A percentile compares a stretch with the other conserved stretches of the same genome.
phyloP scores from a whole-genome alignment of 2,797 vertebrate genomes.

The Delichon dasypus region DNA sequence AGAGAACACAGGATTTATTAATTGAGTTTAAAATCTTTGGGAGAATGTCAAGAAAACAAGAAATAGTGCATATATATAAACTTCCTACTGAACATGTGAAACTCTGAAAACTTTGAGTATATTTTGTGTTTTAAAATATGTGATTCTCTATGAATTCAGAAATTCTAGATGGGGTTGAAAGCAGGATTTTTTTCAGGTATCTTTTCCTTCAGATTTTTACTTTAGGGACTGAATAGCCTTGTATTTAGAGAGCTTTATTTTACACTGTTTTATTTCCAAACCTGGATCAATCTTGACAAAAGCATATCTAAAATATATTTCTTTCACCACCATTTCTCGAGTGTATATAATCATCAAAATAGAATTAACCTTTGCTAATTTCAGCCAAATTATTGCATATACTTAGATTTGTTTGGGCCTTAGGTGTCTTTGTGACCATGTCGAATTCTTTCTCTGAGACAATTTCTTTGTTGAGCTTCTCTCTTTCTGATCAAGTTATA shows the following conservation, averaged over 20 bases:
- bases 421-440: neutral
- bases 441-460: neutral
- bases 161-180: neutral
- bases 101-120: neutral
- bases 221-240: neutral
- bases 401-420: neutral
- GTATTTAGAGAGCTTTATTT: neutral
- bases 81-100: neutral
- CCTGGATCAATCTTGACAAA: neutral
- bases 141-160: neutral
- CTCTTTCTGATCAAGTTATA: rapidly evolving
- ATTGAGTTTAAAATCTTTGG: neutral
- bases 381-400: neutral
- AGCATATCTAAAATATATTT: neutral
- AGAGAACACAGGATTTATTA: neutral
- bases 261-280: neutral
- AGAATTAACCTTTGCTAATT: neutral
- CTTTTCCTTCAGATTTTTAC: neutral
- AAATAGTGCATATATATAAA: neutral
- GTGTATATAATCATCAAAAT: neutral
- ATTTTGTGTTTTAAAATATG: neutral
- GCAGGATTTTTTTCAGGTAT: neutral
- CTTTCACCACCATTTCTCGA: neutral
- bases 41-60: neutral
- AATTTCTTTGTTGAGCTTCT: neutral